Evolutionary conservation across 2,888 invertebrate genomes (phyloP).

Genomic region (Glyphotaelius pellucidus): DNA sequence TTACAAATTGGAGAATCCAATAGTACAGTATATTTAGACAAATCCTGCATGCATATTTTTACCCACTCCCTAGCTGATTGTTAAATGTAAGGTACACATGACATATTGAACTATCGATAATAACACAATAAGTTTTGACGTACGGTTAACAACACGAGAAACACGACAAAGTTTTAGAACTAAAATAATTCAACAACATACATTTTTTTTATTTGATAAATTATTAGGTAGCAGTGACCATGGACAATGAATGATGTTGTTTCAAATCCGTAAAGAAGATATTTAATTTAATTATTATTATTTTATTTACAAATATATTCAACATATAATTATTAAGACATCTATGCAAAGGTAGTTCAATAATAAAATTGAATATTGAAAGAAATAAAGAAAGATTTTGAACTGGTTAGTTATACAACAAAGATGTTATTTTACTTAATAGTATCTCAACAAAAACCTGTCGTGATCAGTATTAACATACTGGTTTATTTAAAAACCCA

Average conservation of each 20-base stretch:
- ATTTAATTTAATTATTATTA: not conserved
- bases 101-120: slow-evolving; percentile 37
- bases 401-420: not conserved
- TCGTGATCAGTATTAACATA: not conserved
- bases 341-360: not conserved
- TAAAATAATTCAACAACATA: slow-evolving; percentile 31
- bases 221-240: not conserved
- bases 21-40: not conserved
- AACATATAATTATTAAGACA: not conserved
- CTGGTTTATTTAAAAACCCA: not conserved
- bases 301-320: not conserved
- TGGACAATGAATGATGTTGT: not conserved
- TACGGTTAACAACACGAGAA: slow-evolving; percentile 20
- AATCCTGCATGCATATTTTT: not conserved
- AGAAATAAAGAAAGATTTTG: not conserved
- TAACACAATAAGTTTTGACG: slow-evolving; percentile 5
- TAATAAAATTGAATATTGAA: not conserved
- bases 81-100: slow-evolving; percentile 46
- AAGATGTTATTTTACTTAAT: not conserved
- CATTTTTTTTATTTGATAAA: not conserved
- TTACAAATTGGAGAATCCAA: not conserved
- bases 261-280: not conserved
- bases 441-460: not conserved
- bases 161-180: not conserved
- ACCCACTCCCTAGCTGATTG: not conserved